phyloP scores from a whole-genome alignment of 2,888 invertebrate genomes.

The Andrena bucephala region DNA sequence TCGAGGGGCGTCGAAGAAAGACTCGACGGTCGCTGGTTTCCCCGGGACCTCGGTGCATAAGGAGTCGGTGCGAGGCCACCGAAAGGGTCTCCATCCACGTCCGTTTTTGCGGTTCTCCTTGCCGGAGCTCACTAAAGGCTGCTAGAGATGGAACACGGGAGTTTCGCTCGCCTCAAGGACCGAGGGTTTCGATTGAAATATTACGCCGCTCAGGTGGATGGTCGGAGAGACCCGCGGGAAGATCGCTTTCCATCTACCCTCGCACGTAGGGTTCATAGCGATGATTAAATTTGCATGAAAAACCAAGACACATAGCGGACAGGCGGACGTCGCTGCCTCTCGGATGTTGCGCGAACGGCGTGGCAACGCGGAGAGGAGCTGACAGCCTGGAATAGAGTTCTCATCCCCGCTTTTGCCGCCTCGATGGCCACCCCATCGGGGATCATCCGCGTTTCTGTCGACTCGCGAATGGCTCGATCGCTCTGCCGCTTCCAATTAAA shows the following conservation, averaged over 20 bases:
- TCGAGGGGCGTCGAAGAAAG: constrained; percentile 16
- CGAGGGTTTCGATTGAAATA: constrained; percentile 16
- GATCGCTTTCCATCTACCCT: not conserved
- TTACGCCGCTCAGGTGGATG: constrained; percentile 4
- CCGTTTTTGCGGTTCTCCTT: not conserved
- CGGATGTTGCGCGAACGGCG: constrained; percentile 3
- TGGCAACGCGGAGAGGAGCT: constrained; percentile 7
- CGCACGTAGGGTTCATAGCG: not conserved
- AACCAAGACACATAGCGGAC: constrained; percentile 19
- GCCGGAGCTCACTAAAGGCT: not conserved
- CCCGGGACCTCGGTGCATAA: not conserved
- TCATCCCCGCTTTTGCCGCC: constrained; percentile 18
- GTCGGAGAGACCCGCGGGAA: not conserved
- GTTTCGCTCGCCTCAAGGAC: not conserved
- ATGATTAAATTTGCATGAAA: constrained; percentile 58
- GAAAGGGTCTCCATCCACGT: not conserved
- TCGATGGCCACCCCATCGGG: not conserved
- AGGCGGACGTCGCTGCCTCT: constrained; percentile 7
- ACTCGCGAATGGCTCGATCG: not conserved
- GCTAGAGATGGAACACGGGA: not conserved
- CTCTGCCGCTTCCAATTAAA: constrained; percentile 39
- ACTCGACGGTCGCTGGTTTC: constrained; percentile 2
- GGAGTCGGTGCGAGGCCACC: not conserved
- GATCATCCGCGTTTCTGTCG: constrained; percentile 7
- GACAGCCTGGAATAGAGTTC: constrained; percentile 54